Base-by-base conservation (phyloP, 1,140 invertebrate genomes). In the Anastrepha obliqua region DNA sequence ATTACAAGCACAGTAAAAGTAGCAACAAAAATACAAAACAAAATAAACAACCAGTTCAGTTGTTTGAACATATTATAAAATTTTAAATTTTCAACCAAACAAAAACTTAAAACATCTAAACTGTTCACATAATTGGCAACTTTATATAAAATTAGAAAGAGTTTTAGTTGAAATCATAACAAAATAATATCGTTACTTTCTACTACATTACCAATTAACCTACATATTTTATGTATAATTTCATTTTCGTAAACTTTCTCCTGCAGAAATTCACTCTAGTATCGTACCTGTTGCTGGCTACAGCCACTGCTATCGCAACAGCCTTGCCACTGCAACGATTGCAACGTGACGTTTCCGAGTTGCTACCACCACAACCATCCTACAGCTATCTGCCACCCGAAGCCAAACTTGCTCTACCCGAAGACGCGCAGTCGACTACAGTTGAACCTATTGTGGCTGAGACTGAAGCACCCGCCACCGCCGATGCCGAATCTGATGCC, bases 201-300 rank as follows among this genome's bases (percentile, higher is more conserved):
- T 29, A 29, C 29, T 29, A 29, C 29, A 29, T 29, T 29, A 29
- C 29, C 29, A 29, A 29, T 29, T 29, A 9, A 65, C 29, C 7
- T 20, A 65, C 17, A 65, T 65, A 65, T 65, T 11, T 20, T 65
- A 20, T 55, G 51, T 11, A 55, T 55, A 55, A 55, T 55, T 55
- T 55, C 51, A 8, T 8, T 55, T 11, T 55, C 11, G 11, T 11
- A 55, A 55, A 6, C 64, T 58, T 44, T 85, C 3, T 20, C 11
- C 11, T 47, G 70, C 74, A 92, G 91, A 92, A 92, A 92, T 89
- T 91, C 91, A 92, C 92, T 89, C 89, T 91, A 86, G 90, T 92
- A 67, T 78, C 88, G 87, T 87, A 89, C 89, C 88, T 92, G n/a
- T 88, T 92, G 81, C 89, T 86, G n/a, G 60, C 86, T 9, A 13